Evolutionary conservation across 2,797 vertebrate species (phyloP).

Genomic region (Cyprinodon diabolis): DNA sequence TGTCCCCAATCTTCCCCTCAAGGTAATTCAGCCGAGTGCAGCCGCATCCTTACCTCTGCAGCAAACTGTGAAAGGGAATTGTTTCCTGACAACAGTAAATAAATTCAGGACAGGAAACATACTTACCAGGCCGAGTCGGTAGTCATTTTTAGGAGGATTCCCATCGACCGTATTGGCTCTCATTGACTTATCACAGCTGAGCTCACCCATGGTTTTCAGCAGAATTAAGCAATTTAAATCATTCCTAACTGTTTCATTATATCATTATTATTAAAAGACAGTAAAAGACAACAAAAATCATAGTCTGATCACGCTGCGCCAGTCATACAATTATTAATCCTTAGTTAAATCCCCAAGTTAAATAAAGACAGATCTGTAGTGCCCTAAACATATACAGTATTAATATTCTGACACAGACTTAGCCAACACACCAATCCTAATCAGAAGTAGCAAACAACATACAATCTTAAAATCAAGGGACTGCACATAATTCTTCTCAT

Average conservation of each 20-base stretch:
- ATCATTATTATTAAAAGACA: neutral
- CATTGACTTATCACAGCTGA: constrained; percentile 21
- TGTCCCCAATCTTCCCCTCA: constrained; percentile 40
- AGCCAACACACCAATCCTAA: neutral
- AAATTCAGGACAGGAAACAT: constrained; percentile 41
- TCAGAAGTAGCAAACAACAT: no score
- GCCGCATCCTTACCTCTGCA: constrained; percentile 23
- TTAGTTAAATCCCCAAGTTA: neutral
- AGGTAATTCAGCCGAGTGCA: constrained; percentile 22
- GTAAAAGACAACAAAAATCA: no score
- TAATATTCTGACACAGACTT: constrained; percentile 17
- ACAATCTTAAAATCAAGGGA: neutral
- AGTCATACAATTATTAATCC: neutral
- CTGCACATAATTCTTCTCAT: neutral
- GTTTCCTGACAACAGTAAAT: constrained; percentile 56
- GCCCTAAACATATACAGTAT: neutral
- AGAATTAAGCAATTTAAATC: neutral
- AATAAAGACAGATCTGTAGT: neutral
- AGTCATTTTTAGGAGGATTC: constrained; percentile 35
- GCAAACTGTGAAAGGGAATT: constrained; percentile 30
- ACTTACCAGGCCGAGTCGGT: constrained; percentile 32
- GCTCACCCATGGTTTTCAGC: neutral
- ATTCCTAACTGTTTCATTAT: neutral
- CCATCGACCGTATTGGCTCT: constrained; percentile 28
- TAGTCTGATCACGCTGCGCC: neutral